Percentiles rank a stretch among this genome's conserved stretches.
Evolutionary conservation across 2,113 vertebrate species (phyloP).

Genomic region (Chroicocephalus ridibundus): DNA sequence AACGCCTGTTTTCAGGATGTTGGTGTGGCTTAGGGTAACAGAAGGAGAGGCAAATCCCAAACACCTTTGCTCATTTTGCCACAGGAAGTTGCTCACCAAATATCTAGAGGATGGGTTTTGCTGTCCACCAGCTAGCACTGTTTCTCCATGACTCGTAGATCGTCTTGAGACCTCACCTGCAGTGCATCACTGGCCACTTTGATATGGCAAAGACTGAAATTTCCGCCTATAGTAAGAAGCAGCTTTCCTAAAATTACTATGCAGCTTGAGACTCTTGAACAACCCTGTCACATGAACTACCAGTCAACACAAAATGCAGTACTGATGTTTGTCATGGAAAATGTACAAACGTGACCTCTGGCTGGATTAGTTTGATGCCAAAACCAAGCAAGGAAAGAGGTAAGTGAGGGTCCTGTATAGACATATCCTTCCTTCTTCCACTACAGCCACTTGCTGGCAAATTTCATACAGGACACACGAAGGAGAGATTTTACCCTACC

Average conservation of each 20-base stretch:
- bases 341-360: background rate
- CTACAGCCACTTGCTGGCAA: background rate
- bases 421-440: background rate
- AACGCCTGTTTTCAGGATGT: background rate
- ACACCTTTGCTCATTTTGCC: background rate
- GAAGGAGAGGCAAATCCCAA: background rate
- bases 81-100: background rate
- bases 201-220: background rate
- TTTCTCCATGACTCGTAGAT: background rate
- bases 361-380: background rate
- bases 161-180: background rate
- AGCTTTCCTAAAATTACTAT: background rate
- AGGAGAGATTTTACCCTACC: background rate
- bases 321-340: background rate
- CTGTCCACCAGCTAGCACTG: background rate
- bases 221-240: background rate
- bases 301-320: background rate
- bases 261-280: background rate
- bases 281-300: background rate
- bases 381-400: background rate
- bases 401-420: background rate
- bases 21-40: background rate
- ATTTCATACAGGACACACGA: background rate
- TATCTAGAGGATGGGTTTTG: background rate
- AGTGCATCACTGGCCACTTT: background rate